A percentile compares a stretch with the other conserved stretches of the same genome.
Evolutionary conservation across 2,888 invertebrate genomes (phyloP).

Genomic region (Coenonympha arcania): DNA sequence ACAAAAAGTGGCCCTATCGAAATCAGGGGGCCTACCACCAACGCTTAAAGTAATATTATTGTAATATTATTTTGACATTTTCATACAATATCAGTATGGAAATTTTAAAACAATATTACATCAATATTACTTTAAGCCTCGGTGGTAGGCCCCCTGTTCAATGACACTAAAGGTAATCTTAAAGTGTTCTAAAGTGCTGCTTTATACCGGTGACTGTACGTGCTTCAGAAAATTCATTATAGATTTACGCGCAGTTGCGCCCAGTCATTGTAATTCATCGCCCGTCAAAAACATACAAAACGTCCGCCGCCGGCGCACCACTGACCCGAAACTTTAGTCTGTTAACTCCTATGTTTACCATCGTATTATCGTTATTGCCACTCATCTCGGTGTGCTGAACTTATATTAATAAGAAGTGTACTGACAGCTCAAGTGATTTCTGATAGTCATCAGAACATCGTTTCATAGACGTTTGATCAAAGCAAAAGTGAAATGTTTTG

Average conservation of each 20-base stretch:
- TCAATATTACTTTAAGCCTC: too few species aligned
- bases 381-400: slow-evolving; percentile 11
- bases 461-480: not conserved
- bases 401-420: slow-evolving; percentile 7
- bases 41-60: too few species aligned
- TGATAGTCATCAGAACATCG: slow-evolving; percentile 1
- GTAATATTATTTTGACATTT: too few species aligned
- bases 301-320: slow-evolving; percentile 5
- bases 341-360: slow-evolving; percentile 13
- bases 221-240: not conserved
- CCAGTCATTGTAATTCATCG: slow-evolving; percentile 11
- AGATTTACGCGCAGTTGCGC: slow-evolving; percentile 1
- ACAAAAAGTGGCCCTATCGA: not conserved
- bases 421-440: slow-evolving; percentile 5
- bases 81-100: too few species aligned
- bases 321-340: slow-evolving; percentile 18
- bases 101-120: too few species aligned
- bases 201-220: not conserved
- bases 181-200: not conserved
- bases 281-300: slow-evolving; percentile 12
- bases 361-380: slow-evolving; percentile 17
- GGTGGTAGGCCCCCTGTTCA: too few species aligned
- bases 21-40: too few species aligned
- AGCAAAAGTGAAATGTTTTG: slow-evolving; percentile 10
- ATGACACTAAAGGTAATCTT: not conserved